Evolutionary conservation across 2,113 vertebrate species (phyloP).

Genomic region (Calyptommatus sinebrachiatus): DNA sequence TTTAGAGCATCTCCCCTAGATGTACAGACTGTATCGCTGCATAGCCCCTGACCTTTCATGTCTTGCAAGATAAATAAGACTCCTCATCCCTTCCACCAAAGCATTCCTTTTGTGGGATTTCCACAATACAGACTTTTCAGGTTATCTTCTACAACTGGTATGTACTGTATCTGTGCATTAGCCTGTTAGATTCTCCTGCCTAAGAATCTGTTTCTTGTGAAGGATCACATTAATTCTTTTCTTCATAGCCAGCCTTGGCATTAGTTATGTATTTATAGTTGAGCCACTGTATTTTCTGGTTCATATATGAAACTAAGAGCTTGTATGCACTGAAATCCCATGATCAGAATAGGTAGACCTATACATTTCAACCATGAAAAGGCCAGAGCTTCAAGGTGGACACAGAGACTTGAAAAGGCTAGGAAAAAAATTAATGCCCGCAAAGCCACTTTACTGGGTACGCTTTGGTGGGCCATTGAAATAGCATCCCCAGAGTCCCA

Average conservation of each 20-base stretch:
- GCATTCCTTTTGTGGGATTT: slow-evolving; percentile 8
- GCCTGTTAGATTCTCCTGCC: slow-evolving; percentile 3
- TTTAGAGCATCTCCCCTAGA: slow-evolving; percentile 18
- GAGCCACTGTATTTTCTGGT: neutral
- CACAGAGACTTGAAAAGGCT: no score
- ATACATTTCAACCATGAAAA: no score
- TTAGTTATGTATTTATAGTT: neutral
- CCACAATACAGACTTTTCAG: neutral
- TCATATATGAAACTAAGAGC: neutral
- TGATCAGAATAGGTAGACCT: no score
- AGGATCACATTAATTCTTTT: neutral
- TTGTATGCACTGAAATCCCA: no score
- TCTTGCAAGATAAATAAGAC: slow-evolving; percentile 24
- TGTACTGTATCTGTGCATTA: neutral
- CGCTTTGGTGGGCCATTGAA: no score
- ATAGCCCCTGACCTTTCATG: neutral
- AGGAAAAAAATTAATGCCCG: no score
- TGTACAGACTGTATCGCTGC: neutral
- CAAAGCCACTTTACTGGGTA: no score
- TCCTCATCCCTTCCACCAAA: neutral
- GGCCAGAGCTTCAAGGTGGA: no score
- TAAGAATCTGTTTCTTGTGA: slow-evolving; percentile 10
- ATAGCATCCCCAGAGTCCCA: no score
- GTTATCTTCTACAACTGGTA: neutral
- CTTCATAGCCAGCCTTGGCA: neutral